These are phyloP conservation scores for Caerostris extrusa DNA, from an alignment of 1,140 invertebrate genomes.

Conservation along the genomic window DNA sequence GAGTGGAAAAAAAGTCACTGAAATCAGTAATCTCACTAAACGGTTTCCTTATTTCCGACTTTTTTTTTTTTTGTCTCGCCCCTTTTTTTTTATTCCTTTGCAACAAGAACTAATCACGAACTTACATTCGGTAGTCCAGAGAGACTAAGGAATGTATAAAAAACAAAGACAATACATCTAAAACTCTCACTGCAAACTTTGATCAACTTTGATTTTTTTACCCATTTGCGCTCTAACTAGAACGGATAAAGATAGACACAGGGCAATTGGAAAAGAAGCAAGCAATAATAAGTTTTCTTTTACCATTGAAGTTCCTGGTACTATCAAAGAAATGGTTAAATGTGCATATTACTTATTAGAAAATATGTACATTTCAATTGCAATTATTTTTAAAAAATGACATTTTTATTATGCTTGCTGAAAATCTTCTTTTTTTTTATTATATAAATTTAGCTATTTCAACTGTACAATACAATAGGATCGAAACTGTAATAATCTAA, in stretches of 20 bases:
- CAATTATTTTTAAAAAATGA: no score
- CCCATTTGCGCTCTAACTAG: not conserved
- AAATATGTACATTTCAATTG: no score
- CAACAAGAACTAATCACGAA: slow-evolving; percentile 22
- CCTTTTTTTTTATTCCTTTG: not conserved
- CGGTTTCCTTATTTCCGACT: not conserved
- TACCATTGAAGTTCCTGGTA: not conserved
- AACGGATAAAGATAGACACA: not conserved
- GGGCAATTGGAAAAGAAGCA: not conserved
- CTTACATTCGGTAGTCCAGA: not conserved
- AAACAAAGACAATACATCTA: not conserved
- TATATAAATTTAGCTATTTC: no score
- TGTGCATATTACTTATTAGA: no score
- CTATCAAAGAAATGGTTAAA: not conserved
- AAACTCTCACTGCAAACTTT: not conserved
- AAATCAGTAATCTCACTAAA: slow-evolving; percentile 54
- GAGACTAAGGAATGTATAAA: not conserved
- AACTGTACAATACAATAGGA: no score
- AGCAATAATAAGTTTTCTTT: not conserved
- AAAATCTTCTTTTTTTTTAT: no score
- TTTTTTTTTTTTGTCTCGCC: not conserved
- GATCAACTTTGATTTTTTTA: not conserved
- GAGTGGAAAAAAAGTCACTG: not conserved
- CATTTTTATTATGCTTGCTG: no score
- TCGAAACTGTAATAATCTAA: no score